Percentiles rank a stretch among this genome's conserved stretches.
Conservation (phyloP, 2,113 vertebrate genomes). For the Dasyprocta punctata region DNA sequence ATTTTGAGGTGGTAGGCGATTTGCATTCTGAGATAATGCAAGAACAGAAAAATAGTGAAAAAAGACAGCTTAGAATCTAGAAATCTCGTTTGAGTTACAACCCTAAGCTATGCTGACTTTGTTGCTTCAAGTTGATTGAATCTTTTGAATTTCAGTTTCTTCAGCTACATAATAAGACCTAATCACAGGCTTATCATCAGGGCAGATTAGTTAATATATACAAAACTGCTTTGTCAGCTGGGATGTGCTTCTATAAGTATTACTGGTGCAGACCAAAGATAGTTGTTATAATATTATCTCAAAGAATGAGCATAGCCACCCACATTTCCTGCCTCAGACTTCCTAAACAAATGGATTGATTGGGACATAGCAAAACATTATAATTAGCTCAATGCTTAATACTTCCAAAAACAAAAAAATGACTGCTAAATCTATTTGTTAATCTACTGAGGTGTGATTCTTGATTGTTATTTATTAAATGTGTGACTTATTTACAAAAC, state of each 20-base stretch:
- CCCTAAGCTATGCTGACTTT: neutral
- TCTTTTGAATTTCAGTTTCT: constrained; percentile 24
- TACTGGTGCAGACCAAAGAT: neutral
- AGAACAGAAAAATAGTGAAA: neutral
- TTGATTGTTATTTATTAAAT: constrained; percentile 40
- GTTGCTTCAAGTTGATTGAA: neutral
- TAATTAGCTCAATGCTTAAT: neutral
- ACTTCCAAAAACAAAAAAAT: neutral
- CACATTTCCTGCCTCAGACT: neutral
- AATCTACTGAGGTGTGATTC: constrained; percentile 16
- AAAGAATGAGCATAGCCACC: neutral
- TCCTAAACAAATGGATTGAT: neutral
- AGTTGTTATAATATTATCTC: neutral
- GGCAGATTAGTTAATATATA: neutral
- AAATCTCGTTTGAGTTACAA: neutral
- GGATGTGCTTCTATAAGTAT: neutral
- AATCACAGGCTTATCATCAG: neutral
- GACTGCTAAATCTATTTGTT: neutral
- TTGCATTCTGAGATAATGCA: neutral
- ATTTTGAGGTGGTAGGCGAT: neutral
- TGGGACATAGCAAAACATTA: neutral
- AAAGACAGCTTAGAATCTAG: neutral
- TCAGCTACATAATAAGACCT: neutral
- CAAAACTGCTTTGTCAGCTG: neutral
- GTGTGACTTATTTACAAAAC: neutral